These are phyloP conservation scores for Limnothrissa miodon DNA, from an alignment of 2,113 vertebrate species.

Conservation along the genomic window DNA sequence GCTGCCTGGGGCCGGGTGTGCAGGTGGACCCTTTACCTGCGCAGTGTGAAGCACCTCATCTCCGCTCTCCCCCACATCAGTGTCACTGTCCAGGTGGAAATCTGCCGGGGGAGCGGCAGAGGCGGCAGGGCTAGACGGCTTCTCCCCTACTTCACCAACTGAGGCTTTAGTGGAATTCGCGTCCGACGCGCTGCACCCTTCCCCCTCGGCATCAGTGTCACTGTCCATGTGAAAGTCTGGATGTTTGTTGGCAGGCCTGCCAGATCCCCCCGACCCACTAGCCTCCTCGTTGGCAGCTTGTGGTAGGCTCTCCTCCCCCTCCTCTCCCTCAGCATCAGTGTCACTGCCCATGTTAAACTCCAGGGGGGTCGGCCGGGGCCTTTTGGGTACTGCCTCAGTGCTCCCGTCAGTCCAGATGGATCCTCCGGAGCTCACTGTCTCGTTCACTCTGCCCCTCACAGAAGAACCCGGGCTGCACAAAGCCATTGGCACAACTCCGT, in stretches of 20 bases:
- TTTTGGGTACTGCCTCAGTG: neutral
- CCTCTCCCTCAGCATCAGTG: constrained; percentile 61
- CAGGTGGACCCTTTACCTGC: no score
- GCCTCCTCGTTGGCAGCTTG: neutral
- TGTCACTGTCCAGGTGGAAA: neutral
- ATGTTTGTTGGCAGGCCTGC: constrained; percentile 31
- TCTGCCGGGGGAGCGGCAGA: no score
- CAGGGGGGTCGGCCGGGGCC: constrained; percentile 29
- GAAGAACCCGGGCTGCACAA: constrained; percentile 49
- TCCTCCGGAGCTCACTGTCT: constrained; percentile 43
- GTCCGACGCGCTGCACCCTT: no score
- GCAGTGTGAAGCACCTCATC: no score
- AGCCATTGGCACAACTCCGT: constrained; percentile 2
- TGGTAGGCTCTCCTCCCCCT: constrained; percentile 21
- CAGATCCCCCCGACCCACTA: constrained; percentile 20
- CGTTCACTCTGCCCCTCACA: constrained; percentile 45
- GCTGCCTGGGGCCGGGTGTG: no score
- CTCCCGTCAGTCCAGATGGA: constrained; percentile 19
- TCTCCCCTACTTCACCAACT: no score
- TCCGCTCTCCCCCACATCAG: constrained; percentile 54
- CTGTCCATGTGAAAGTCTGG: constrained; percentile 41
- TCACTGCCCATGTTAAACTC: constrained; percentile 63
- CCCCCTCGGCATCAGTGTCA: no score
- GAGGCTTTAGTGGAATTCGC: no score
- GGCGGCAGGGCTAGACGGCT: no score